Conservation (phyloP, 2,797 vertebrate species). For the Chelon labrosus region DNA sequence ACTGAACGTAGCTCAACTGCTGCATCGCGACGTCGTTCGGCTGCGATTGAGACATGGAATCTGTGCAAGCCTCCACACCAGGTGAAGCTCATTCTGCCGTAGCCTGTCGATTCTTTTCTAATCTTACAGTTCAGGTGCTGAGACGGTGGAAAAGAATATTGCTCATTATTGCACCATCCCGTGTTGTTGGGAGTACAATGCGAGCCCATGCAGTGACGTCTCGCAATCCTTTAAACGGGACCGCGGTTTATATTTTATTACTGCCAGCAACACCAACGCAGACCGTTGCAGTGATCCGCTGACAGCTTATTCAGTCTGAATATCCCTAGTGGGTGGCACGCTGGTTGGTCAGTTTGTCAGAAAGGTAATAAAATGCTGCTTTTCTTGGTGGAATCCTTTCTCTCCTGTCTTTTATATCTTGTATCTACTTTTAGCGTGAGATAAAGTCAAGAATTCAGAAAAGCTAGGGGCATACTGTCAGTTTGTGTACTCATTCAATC, state of each 20-base stretch:
- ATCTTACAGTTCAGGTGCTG: not conserved
- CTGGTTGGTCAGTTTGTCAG: slow-evolving; percentile 14
- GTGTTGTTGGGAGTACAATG: not conserved
- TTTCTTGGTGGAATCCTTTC: not conserved
- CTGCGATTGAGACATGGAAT: too few relatives aligned
- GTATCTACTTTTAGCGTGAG: not conserved
- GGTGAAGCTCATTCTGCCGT: not conserved
- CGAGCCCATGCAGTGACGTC: not conserved
- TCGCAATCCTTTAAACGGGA: not conserved
- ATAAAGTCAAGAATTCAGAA: not conserved
- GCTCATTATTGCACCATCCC: not conserved
- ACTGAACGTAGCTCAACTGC: not conserved
- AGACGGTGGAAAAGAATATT: not conserved
- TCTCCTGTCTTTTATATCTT: not conserved
- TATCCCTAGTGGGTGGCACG: not conserved
- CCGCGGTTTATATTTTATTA: too few relatives aligned
- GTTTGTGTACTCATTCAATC: not conserved
- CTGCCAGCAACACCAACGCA: not conserved
- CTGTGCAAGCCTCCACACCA: not conserved
- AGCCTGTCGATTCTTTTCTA: not conserved
- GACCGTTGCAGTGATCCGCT: slow-evolving; percentile 1
- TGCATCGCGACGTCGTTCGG: not conserved
- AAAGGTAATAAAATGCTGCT: slow-evolving; percentile 13
- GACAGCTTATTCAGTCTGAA: slow-evolving; percentile 4
- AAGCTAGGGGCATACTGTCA: not conserved